Percentiles rank a stretch among this genome's conserved stretches.
Evolutionary conservation across 2,113 vertebrate genomes (phyloP).

Genomic region (Tenebrosternarchus preto): DNA sequence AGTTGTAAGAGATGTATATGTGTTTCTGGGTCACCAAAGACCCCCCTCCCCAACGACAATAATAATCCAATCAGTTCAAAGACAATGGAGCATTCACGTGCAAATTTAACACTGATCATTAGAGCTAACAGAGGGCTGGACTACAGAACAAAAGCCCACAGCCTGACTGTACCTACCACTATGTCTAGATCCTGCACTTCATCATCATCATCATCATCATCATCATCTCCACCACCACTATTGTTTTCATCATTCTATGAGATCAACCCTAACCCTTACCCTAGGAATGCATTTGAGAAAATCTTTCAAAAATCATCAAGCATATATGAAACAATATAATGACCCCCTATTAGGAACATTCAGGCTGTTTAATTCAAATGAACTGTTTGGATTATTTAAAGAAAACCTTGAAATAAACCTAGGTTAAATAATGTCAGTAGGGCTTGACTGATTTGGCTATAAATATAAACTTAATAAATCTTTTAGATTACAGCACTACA

Average conservation of each 20-base stretch:
- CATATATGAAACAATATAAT: no score
- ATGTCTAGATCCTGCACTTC: slow-evolving; percentile 16
- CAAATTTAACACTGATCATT: slow-evolving; percentile 68
- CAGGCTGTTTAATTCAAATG: no score
- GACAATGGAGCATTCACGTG: slow-evolving; percentile 67
- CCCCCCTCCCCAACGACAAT: slow-evolving; percentile 66
- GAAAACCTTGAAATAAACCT: no score
- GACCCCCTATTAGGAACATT: no score
- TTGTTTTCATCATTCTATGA: slow-evolving; percentile 7
- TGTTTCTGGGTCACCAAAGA: slow-evolving; percentile 55
- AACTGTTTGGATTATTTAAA: no score
- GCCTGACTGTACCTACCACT: slow-evolving; percentile 23
- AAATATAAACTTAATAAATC: no score
- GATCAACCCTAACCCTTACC: no score
- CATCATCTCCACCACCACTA: slow-evolving; percentile 1
- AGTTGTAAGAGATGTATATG: background rate
- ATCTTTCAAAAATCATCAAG: no score
- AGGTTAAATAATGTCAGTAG: no score
- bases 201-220: slow-evolving; percentile 29
- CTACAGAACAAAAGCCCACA: slow-evolving; percentile 12
- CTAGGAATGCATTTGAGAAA: no score
- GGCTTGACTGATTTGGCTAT: no score
- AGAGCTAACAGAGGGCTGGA: slow-evolving; percentile 29
- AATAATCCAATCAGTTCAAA: slow-evolving; percentile 74
- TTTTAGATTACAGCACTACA: no score